Evolutionary conservation across 53 echinoderm and acorn worm genomes (phyloP).

Genomic region (Patiria pectinifera): DNA sequence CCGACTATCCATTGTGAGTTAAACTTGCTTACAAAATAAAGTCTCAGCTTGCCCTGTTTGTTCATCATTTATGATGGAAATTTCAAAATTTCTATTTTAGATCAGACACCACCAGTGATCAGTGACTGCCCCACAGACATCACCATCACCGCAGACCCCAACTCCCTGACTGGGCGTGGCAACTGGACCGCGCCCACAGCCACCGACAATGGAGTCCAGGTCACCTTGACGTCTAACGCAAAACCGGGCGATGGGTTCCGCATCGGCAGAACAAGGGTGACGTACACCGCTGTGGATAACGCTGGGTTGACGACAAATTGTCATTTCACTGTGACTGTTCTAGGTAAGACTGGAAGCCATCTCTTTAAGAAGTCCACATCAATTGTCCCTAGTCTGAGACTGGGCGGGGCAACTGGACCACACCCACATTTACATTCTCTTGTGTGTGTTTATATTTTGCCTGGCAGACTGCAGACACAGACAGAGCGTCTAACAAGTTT

Average conservation of each 20-base stretch:
- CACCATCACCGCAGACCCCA: not conserved
- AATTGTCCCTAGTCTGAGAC: not conserved
- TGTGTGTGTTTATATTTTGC: too few relatives aligned
- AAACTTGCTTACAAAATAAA: too few relatives aligned
- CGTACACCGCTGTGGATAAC: constrained; percentile 67
- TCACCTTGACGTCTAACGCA: constrained; percentile 38
- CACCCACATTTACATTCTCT: not conserved
- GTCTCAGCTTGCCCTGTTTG: too few relatives aligned
- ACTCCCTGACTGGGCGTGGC: constrained; percentile 25
- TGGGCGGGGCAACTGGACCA: constrained; percentile 9
- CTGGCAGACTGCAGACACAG: too few relatives aligned
- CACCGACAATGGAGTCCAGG: constrained; percentile 58
- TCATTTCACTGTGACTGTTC: constrained; percentile 63
- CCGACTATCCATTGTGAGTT: too few relatives aligned
- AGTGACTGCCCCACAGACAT: constrained; percentile 65
- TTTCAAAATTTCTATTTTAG: constrained; percentile 29
- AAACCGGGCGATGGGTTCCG: constrained; percentile 47
- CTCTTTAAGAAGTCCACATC: not conserved
- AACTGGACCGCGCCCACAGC: constrained; percentile 56
- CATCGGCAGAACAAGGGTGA: constrained; percentile 60
- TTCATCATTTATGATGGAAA: too few relatives aligned
- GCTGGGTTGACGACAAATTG: constrained; percentile 55
- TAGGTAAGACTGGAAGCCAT: constrained; percentile 28
- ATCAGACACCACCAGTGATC: constrained; percentile 62
- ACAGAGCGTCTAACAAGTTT: too few relatives aligned